A percentile compares a stretch with the other conserved stretches of the same genome.
phyloP scores from a whole-genome alignment of 2,797 vertebrate genomes.

The Takifugu ocellatus region DNA sequence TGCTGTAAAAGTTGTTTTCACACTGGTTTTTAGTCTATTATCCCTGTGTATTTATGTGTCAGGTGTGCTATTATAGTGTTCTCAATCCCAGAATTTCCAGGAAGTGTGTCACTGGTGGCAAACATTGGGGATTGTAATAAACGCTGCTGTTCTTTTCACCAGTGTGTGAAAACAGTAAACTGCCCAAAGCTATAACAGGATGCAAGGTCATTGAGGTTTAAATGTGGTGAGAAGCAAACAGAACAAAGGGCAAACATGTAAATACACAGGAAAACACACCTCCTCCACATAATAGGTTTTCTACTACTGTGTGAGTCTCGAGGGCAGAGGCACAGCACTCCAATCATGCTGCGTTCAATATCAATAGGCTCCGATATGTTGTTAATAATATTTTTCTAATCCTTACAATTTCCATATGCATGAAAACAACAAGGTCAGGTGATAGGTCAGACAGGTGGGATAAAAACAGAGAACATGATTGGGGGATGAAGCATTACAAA shows the following conservation, averaged over 20 bases:
- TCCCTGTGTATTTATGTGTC: slow-evolving; percentile 36
- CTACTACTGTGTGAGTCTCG: slow-evolving; percentile 8
- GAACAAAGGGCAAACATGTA: slow-evolving; percentile 49
- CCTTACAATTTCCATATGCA: background rate
- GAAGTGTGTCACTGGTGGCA: slow-evolving; percentile 52
- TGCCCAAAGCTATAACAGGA: slow-evolving; percentile 56
- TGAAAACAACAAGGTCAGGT: background rate
- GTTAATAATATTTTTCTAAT: background rate
- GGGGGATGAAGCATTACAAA: background rate
- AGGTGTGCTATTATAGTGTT: slow-evolving; percentile 66
- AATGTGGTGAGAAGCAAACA: slow-evolving; percentile 49
- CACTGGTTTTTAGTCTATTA: slow-evolving; percentile 31
- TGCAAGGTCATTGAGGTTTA: slow-evolving; percentile 47
- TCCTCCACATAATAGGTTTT: slow-evolving; percentile 9
- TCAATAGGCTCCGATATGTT: background rate
- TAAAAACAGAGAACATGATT: background rate
- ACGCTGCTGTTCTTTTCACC: slow-evolving; percentile 49
- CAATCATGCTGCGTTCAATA: background rate
- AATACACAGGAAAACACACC: slow-evolving; percentile 9
- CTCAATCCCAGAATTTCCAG: slow-evolving; percentile 66
- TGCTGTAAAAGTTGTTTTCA: slow-evolving; percentile 73
- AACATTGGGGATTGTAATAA: slow-evolving; percentile 54
- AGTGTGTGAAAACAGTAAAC: slow-evolving; percentile 51
- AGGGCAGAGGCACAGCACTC: background rate
- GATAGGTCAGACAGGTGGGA: background rate